These are phyloP conservation scores for Bedellia somnulentella DNA, from an alignment of 2,888 invertebrate species.

Conservation along the genomic window DNA sequence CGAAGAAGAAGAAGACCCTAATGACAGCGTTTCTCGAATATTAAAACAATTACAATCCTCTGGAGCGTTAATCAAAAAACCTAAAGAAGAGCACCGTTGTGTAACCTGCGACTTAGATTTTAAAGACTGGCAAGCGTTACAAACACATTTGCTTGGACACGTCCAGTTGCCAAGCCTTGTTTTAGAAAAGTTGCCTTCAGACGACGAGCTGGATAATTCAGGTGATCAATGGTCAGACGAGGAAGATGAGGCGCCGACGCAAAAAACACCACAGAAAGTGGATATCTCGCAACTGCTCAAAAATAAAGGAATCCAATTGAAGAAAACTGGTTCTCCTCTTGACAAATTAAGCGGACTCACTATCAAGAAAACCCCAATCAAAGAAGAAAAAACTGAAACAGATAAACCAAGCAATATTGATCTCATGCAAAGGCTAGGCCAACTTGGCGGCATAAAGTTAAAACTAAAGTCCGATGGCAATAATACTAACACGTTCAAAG, in stretches of 20 bases:
- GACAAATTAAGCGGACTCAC: slow-evolving; percentile 44
- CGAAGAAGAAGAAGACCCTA: slow-evolving; percentile 12
- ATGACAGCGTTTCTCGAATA: slow-evolving; percentile 29
- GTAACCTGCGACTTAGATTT: slow-evolving; percentile 55
- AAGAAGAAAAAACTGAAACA: slow-evolving; percentile 27
- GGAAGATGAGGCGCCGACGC: slow-evolving; percentile 23
- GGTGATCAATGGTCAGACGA: slow-evolving; percentile 52
- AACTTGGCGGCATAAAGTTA: slow-evolving; percentile 46
- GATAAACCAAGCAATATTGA: slow-evolving; percentile 14
- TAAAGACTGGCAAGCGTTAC: slow-evolving; percentile 37
- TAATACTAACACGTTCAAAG: slow-evolving; percentile 40
- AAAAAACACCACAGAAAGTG: slow-evolving; percentile 34
- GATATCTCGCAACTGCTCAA: slow-evolving; percentile 42
- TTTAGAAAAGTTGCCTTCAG: slow-evolving; percentile 51
- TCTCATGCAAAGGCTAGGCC: slow-evolving; percentile 38
- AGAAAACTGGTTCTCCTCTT: slow-evolving; percentile 28
- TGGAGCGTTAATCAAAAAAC: slow-evolving; percentile 35
- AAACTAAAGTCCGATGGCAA: slow-evolving; percentile 46
- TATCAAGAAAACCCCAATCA: slow-evolving; percentile 42
- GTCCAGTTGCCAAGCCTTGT: slow-evolving; percentile 55
- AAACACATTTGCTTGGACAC: slow-evolving; percentile 58
- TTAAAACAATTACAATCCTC: slow-evolving; percentile 36
- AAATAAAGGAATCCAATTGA: slow-evolving; percentile 32
- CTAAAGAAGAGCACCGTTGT: slow-evolving; percentile 43
- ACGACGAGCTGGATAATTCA: slow-evolving; percentile 43